These are phyloP conservation scores for Miichthys miiuy DNA, from an alignment of 2,797 vertebrate genomes.

Conservation along the genomic window DNA sequence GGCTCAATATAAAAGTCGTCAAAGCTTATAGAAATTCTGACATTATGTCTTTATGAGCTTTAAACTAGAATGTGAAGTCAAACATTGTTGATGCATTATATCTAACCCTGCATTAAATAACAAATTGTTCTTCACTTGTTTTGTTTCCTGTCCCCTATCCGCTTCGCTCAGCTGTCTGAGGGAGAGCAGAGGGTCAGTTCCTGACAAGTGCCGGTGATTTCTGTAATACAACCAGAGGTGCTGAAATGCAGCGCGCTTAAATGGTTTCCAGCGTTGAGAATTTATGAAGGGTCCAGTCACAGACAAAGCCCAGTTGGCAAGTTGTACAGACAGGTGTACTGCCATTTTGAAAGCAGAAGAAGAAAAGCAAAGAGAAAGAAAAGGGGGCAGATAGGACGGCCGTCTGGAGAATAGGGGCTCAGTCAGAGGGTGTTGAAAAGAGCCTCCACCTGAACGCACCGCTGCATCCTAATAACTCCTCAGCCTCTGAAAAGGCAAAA, in stretches of 20 bases:
- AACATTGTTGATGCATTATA: conserved; percentile 15
- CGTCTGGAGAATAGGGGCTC: conserved; percentile 71
- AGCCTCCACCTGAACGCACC: conserved; percentile 81
- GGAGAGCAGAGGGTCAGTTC: conserved; percentile 42
- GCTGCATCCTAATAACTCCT: conserved; percentile 84
- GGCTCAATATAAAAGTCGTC: conserved; percentile 10
- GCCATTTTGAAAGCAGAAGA: conserved; percentile 41
- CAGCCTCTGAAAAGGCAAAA: conserved; percentile 34
- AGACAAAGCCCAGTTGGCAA: conserved; percentile 51
- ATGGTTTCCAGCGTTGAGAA: conserved; percentile 54
- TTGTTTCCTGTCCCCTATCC: conserved; percentile 13
- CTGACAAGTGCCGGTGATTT: conserved; percentile 46
- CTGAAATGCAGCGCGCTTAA: conserved; percentile 51
- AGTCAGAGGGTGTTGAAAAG: conserved; percentile 79
- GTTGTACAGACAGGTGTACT: conserved; percentile 64
- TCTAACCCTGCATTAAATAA: not conserved
- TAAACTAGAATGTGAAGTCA: not conserved
- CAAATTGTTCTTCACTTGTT: conserved; percentile 21
- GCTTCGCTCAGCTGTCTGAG: conserved; percentile 34
- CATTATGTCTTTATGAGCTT: not conserved
- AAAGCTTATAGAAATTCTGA: conserved; percentile 7
- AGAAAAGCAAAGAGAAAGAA: conserved; percentile 44
- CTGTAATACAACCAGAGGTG: conserved; percentile 38
- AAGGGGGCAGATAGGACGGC: conserved; percentile 46
- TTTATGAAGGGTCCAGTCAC: conserved; percentile 45